A percentile compares a stretch with the other conserved stretches of the same genome.
phyloP scores from a whole-genome alignment of 2,888 invertebrate species.

The Ormyrus rosae region DNA sequence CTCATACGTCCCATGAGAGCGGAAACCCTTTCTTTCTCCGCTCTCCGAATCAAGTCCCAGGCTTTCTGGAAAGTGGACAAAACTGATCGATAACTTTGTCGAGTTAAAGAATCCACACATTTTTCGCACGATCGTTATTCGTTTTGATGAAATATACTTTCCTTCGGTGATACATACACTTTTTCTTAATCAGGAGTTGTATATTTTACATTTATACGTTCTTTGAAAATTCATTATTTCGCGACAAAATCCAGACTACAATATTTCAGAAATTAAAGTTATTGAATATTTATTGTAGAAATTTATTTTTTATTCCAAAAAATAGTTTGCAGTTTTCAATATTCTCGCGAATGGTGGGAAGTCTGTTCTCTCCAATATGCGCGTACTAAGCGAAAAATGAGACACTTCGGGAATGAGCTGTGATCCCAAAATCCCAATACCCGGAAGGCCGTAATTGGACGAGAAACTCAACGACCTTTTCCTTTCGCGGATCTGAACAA shows the following conservation, averaged over 20 bases:
- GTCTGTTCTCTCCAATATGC: slow-evolving; percentile 1
- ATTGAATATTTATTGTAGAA: too few species aligned
- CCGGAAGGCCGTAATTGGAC: slow-evolving; percentile 48
- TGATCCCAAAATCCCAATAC: slow-evolving; percentile 37
- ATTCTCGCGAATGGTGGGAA: background rate
- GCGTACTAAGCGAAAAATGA: background rate
- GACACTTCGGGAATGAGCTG: background rate
- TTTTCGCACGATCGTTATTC: background rate
- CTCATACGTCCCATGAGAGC: slow-evolving; percentile 73
- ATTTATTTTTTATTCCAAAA: too few species aligned
- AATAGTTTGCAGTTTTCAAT: background rate
- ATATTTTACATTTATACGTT: too few species aligned
- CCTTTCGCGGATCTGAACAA: background rate
- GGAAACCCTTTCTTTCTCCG: slow-evolving; percentile 66
- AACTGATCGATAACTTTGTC: slow-evolving; percentile 48
- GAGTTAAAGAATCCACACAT: background rate
- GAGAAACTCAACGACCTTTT: background rate
- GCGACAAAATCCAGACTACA: too few species aligned
- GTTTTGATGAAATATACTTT: background rate
- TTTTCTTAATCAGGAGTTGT: background rate
- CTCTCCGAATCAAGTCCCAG: slow-evolving; percentile 17
- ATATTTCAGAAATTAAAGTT: too few species aligned
- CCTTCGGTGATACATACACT: background rate
- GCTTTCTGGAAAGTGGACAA: slow-evolving; percentile 41
- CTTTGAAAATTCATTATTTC: background rate